Evolutionary conservation across 37 sponge, comb jelly and placozoan genomes (phyloP), one percentile per base, ranked within the genome.

Genomic region (Chondrosia reniformis): DNA sequence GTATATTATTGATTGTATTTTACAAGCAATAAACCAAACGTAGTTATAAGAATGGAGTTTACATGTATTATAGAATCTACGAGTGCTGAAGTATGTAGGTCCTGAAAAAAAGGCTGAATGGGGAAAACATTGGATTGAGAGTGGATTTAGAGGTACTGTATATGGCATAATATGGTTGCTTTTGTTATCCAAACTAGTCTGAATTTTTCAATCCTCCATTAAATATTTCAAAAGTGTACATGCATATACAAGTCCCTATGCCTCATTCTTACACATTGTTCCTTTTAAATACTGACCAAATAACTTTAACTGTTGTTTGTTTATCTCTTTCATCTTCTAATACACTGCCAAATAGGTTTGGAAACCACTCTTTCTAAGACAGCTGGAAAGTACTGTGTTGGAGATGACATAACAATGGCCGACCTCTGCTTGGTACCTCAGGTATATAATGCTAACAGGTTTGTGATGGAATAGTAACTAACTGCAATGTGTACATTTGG

Each of bases 361-460:
- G 99, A 98, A 63, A 76, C 79, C 28, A 10, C 90, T 32, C 64
- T 98, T 30, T 52, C 77, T 0, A 71, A 72, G 38, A 86, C 91
- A 40, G 78, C 91, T 63, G 93, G 98, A 7, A 95, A 86, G 52
- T 98, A 98, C 66, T 90, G 96, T 82, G 89, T 98, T 38, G 99
- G 99, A 41, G 91, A 95, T 84, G 94, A 92, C 69, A 74, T 96
- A 30, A 86, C 99, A 54, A 95, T 98, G 91, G 99, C 93, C 61
- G 99, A 98, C 56, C 65, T 90, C 33, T 90, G 93, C 45, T 76
- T 98, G 0, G 85, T 98, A 0, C 99, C 99, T 38, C 99, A 98
- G 67, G 79, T 98, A 21, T 84, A 83, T 85, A 98, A 98, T 86
- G 99, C 93, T 33, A 76, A 80, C 30, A 88, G 96, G 96, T 94